A percentile compares a stretch with the other conserved stretches of the same genome.
phyloP scores from a whole-genome alignment of 2,113 vertebrate genomes.

The Sminthopsis crassicaudata region DNA sequence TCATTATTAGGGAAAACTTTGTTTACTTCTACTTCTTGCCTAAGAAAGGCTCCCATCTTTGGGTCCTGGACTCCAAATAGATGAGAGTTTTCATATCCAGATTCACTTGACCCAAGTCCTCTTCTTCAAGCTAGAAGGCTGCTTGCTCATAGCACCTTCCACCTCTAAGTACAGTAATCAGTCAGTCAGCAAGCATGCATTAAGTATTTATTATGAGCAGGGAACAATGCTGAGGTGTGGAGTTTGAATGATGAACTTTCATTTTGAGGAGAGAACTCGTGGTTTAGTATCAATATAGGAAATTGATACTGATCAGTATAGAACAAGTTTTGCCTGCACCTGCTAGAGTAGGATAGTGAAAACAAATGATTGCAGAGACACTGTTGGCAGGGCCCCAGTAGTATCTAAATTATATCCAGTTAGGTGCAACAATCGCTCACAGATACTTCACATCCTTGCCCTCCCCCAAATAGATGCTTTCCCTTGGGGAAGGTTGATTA shows the following conservation, averaged over 20 bases:
- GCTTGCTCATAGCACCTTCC: neutral
- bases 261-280: neutral
- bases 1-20: neutral
- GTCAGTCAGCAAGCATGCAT: neutral
- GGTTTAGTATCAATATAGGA: neutral
- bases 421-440: neutral
- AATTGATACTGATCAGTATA: neutral
- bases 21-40: neutral
- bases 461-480: neutral
- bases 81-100: neutral
- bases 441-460: neutral
- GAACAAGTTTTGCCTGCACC: neutral
- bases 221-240: neutral
- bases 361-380: neutral
- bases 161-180: neutral
- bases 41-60: neutral
- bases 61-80: neutral
- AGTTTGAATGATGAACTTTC: neutral
- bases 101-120: neutral
- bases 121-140: neutral
- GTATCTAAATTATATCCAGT: neutral
- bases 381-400: neutral
- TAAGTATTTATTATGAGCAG: neutral
- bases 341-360: neutral
- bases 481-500: neutral